Evolutionary conservation across 2,888 invertebrate genomes (phyloP).

Genomic region (Fragum whitleyi): DNA sequence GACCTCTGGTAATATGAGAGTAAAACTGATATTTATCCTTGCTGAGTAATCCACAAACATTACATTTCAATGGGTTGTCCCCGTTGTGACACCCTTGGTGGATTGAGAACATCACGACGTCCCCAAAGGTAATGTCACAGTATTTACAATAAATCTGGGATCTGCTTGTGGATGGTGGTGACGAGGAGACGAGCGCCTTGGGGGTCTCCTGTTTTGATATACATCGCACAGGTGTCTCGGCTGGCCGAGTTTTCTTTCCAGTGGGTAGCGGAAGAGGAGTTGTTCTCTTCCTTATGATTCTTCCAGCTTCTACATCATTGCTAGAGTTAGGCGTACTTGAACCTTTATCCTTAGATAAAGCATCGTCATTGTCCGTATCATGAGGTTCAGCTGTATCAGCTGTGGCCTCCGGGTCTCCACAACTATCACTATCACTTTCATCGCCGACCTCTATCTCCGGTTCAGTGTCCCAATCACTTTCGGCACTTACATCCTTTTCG

Average conservation of each 20-base stretch:
- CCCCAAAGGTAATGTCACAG: not conserved
- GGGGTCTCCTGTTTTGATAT: not conserved
- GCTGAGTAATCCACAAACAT: not conserved
- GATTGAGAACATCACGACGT: not conserved
- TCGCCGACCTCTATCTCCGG: not conserved
- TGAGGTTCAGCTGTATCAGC: too few species aligned
- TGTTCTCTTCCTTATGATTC: conserved; percentile 13
- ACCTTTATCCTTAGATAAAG: too few species aligned
- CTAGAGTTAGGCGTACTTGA: not conserved
- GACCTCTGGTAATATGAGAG: not conserved
- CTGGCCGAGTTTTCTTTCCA: not conserved
- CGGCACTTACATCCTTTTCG: not conserved
- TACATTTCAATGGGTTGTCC: not conserved
- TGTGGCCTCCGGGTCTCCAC: not conserved
- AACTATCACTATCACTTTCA: not conserved
- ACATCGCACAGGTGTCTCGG: not conserved
- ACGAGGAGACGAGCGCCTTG: not conserved
- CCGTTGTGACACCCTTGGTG: not conserved
- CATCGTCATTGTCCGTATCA: conserved; percentile 2
- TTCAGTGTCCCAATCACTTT: too few species aligned
- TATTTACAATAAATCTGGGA: not conserved
- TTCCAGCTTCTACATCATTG: not conserved
- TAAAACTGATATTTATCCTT: not conserved
- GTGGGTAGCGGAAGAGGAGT: not conserved
- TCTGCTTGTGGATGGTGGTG: not conserved